Evolutionary conservation across 2,113 vertebrate genomes (phyloP), one percentile per base, ranked within the genome.

Genomic region (Pseudorasbora parva): DNA sequence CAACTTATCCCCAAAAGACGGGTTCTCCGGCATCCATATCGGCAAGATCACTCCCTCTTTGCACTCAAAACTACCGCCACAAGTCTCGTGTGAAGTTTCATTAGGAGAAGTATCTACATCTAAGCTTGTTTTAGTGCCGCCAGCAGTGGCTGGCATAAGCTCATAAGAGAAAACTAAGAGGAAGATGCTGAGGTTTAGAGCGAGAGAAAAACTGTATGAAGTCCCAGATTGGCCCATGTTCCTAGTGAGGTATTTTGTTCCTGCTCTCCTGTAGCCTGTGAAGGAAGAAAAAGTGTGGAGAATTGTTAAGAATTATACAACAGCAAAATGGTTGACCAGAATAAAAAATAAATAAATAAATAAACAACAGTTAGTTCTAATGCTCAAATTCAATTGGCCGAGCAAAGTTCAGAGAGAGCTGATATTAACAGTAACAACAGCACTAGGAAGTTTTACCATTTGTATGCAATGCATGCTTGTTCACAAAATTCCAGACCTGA

Each of bases 1-100:
- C 3, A 99, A 84, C 89, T 97, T 98, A 86, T 99, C 98, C 7
- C 95, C 91, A 2, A 97, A 95, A 0, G 94, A 92, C 0, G 97
- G 96, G 87, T 99, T 94, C 41, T 91, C 90, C 0, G 98, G 98
- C 33, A 91, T 92, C 98, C 98, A 99, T 2, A 97, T 73, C 0
- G 97, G 96, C 82, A 99, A 92, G 88, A 99, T 96, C 51, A 99
- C 97, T 0, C 98, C 98, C 84, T 93, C 93, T 68, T 95, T 94
- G 90, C 98, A 99, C 1, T 91, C 76, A 41, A 94, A 95, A 0
- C 92, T 88, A n/a, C 96, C 97, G 0, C 91, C 90, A 25, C 96
- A 97, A 74, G 92, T 89, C 66, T 91, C 87, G 0, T 23, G 64
- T n/a, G 89, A 92, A 72, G 92, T 88, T 1, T 93, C 93, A 41